Evolutionary conservation across 2,797 vertebrate genomes (phyloP).

Genomic region (Leuciscus waleckii): DNA sequence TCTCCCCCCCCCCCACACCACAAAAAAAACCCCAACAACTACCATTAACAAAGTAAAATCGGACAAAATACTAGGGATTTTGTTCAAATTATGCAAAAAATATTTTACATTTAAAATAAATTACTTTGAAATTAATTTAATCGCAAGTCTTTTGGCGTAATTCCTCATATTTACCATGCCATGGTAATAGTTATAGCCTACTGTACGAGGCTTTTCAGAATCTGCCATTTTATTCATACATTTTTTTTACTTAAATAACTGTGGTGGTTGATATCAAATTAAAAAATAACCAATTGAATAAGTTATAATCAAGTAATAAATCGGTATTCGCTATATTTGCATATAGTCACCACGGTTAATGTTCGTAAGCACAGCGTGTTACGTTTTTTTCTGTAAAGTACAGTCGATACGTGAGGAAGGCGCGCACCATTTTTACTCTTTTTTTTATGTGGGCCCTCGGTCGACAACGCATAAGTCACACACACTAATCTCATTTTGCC

Average conservation of each 20-base stretch:
- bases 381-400: neutral
- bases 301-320: neutral
- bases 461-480: neutral
- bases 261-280: neutral
- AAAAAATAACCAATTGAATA: neutral
- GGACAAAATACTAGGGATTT: neutral
- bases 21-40: neutral
- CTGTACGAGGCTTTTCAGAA: neutral
- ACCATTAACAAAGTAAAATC: neutral
- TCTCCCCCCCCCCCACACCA: too few relatives aligned
- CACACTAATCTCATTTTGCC: neutral
- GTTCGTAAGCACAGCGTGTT: neutral
- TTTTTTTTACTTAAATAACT: neutral
- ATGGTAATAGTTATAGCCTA: neutral
- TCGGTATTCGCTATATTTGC: neutral
- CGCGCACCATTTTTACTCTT: neutral
- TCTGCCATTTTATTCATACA: accelerated
- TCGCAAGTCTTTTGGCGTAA: neutral
- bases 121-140: neutral
- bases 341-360: neutral
- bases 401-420: neutral
- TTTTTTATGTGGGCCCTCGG: too few relatives aligned
- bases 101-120: neutral
- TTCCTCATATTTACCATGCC: neutral
- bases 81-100: too few relatives aligned